phyloP scores from a whole-genome alignment of 2,888 invertebrate genomes.

The Caenorhabditis sp. region DNA sequence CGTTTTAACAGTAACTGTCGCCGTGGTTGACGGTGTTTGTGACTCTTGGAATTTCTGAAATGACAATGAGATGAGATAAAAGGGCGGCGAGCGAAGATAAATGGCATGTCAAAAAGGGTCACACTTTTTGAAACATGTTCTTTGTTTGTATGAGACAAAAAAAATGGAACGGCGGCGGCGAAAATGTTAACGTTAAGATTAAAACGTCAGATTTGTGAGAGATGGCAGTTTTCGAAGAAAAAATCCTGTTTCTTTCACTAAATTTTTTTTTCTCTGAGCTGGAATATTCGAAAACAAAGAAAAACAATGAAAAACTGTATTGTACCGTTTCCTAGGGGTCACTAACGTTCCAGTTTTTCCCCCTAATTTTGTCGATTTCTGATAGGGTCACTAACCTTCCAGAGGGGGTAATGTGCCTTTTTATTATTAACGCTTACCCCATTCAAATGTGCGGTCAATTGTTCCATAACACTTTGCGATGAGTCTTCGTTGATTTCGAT shows the following conservation, averaged over 20 bases:
- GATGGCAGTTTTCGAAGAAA: constrained; percentile 1
- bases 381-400: too few species aligned
- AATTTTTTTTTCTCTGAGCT: too few species aligned
- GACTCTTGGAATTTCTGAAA: constrained; percentile 2
- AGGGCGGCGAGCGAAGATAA: not conserved
- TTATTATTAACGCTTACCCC: too few species aligned
- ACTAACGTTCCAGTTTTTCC: too few species aligned
- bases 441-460: constrained; percentile 32
- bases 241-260: too few species aligned
- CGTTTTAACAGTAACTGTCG: not conserved
- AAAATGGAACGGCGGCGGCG: not conserved
- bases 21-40: not conserved
- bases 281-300: not conserved
- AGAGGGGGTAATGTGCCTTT: too few species aligned
- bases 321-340: too few species aligned
- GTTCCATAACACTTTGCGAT: constrained; percentile 35
- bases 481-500: constrained; percentile 4
- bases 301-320: not conserved
- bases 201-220: constrained; percentile 3
- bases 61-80: not conserved
- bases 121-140: constrained; percentile 6
- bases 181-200: not conserved
- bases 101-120: not conserved
- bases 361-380: too few species aligned
- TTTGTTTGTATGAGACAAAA: constrained; percentile 4